These are phyloP conservation scores for Hippolais icterina DNA, from an alignment of 2,113 vertebrate species.

Conservation along the genomic window DNA sequence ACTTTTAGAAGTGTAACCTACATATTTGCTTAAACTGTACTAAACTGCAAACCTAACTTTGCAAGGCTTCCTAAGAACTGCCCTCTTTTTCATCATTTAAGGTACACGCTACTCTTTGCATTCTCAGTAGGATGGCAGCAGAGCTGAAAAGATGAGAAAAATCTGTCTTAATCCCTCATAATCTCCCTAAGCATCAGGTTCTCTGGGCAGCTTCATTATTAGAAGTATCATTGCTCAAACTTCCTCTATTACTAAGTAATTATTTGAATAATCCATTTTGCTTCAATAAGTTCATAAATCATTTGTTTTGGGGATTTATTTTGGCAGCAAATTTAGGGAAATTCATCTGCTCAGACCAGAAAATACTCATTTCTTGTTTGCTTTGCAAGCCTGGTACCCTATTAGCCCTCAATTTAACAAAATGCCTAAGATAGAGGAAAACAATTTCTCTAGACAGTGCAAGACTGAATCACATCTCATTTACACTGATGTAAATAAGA, in stretches of 20 bases:
- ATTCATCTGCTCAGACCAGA: background rate
- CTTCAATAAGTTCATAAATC: slow-evolving; percentile 31
- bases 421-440: background rate
- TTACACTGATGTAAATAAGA: background rate
- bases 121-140: slow-evolving; percentile 15
- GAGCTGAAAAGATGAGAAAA: slow-evolving; percentile 6
- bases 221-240: slow-evolving; percentile 42
- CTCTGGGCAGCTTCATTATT: slow-evolving; percentile 50
- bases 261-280: slow-evolving; percentile 61
- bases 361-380: slow-evolving; percentile 1
- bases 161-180: slow-evolving; percentile 50
- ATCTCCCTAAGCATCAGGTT: slow-evolving; percentile 51
- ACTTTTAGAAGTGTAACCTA: background rate
- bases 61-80: background rate
- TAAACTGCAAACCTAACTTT: background rate
- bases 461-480: background rate
- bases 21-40: background rate
- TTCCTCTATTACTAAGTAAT: slow-evolving; percentile 51
- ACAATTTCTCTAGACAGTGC: background rate
- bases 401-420: slow-evolving; percentile 24
- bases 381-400: background rate
- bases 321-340: background rate
- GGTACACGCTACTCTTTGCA: background rate
- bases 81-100: background rate
- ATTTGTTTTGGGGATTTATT: slow-evolving; percentile 35